Evolutionary conservation across 2,797 vertebrate genomes (phyloP).

Genomic region (Clarias platycephalus): DNA sequence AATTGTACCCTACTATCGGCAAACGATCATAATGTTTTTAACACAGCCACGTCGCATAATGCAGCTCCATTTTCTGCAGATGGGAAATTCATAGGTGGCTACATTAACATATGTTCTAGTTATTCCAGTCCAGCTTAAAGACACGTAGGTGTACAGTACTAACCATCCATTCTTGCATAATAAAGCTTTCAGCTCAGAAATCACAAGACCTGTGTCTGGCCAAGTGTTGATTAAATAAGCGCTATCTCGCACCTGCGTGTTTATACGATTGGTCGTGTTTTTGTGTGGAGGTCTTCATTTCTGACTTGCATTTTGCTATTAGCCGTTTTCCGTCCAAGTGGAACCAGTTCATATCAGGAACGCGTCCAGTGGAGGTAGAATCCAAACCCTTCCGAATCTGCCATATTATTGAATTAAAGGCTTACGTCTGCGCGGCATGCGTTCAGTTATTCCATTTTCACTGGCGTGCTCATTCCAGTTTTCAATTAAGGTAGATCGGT

Average conservation of each 20-base stretch:
- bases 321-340: slow-evolving; percentile 62
- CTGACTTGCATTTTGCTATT: slow-evolving; percentile 48
- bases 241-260: not conserved
- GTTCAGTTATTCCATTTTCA: slow-evolving; percentile 71
- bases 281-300: slow-evolving; percentile 8
- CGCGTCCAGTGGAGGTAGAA: slow-evolving; percentile 67
- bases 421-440: slow-evolving; percentile 66
- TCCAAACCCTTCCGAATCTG: slow-evolving; percentile 70
- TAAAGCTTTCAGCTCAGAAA: not conserved
- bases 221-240: not conserved
- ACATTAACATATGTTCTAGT: slow-evolving; percentile 17
- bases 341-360: slow-evolving; percentile 65
- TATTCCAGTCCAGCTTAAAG: not conserved
- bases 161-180: not conserved
- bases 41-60: not conserved
- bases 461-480: slow-evolving; percentile 61
- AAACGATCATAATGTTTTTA: not conserved
- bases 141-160: not conserved
- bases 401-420: slow-evolving; percentile 76
- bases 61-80: not conserved
- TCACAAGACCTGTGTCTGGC: not conserved
- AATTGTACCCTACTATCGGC: not conserved
- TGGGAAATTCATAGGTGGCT: not conserved
- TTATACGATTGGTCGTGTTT: not conserved
- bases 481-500: slow-evolving; percentile 66